phyloP scores from a whole-genome alignment of 2,113 vertebrate genomes.

The Percina caprodes region DNA sequence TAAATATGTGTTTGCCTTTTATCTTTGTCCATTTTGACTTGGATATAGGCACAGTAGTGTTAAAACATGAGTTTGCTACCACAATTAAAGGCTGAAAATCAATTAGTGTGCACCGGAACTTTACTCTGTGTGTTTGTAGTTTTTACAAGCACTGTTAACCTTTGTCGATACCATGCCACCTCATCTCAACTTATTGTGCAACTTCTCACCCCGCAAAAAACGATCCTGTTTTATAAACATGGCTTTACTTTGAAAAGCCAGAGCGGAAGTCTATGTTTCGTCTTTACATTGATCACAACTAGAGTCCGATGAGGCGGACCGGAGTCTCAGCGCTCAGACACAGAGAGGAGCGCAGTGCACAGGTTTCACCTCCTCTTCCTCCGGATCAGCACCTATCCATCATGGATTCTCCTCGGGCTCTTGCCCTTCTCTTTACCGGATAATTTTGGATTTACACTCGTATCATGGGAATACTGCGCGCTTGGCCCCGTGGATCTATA shows the following conservation, averaged over 20 bases:
- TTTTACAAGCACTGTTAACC: not conserved
- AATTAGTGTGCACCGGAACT: too few relatives aligned
- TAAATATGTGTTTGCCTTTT: too few relatives aligned
- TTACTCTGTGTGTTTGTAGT: not conserved
- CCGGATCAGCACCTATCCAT: not conserved
- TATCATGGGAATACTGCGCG: conserved; percentile 69
- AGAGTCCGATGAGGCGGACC: not conserved
- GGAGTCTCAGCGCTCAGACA: not conserved
- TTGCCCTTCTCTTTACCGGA: conserved; percentile 47
- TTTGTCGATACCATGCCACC: not conserved
- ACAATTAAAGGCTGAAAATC: too few relatives aligned
- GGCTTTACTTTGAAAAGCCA: conserved; percentile 32
- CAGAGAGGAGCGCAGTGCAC: not conserved
- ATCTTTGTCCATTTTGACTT: too few relatives aligned
- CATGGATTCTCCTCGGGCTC: conserved; percentile 57
- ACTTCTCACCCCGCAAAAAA: not conserved
- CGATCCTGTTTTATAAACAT: too few relatives aligned
- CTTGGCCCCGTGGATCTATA: conserved; percentile 58
- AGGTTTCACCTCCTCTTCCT: not conserved
- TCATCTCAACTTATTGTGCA: not conserved
- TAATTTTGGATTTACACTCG: conserved; percentile 45
- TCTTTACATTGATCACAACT: not conserved
- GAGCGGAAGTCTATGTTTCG: not conserved
- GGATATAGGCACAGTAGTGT: not conserved
- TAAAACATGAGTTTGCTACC: too few relatives aligned